Evolutionary conservation across 2,888 invertebrate genomes (phyloP), one percentile per base, ranked within the genome.

Genomic region (Dicycla oo): DNA sequence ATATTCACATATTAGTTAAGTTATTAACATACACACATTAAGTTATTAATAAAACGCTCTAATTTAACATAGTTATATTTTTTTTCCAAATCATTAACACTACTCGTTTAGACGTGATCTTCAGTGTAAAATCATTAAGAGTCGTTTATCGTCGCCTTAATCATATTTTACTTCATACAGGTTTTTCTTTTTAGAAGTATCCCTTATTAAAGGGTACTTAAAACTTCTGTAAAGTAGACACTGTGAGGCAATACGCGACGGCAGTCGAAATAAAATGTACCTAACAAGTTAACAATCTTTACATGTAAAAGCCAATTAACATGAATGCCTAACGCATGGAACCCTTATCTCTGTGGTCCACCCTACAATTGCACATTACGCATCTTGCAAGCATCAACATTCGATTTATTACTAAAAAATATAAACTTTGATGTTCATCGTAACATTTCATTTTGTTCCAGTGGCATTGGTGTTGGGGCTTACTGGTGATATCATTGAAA

Each of bases 401-500:
- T 34, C 15, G 5, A 13, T 53, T 15, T 53, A 38, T 67, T 11
- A 20, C 2, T 3, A 34, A n/a, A 30, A 49, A 49, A 15, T 0
- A 15, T 11, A 23, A 64, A 38, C 20, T 5, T 23, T n/a, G n/a
- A n/a, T n/a, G 2, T 62, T 58, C 7, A 79, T 23, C 5, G 40
- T 57, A 49, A 47, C 34, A 7, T 71, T 49, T 75, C 6, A 69
- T 74, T 85, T 90, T 91, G 62, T 91, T 87, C 53, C 91, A 95
- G 95, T 93, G 91, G 89, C 89, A 91, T 73, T 92, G 92, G 91
- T 92, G 91, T 81, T 93, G 91, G 91, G 92, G 89, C 69, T 78
- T 92, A 77, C 82, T 94, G 68, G 70, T 90, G 51, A 82, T 91
- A 63, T 80, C 83, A 54, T 69, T 92, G 57, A 88, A 87, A 71